phyloP scores from a whole-genome alignment of 2,113 vertebrate species.

The Phylloscopus whistleri region DNA sequence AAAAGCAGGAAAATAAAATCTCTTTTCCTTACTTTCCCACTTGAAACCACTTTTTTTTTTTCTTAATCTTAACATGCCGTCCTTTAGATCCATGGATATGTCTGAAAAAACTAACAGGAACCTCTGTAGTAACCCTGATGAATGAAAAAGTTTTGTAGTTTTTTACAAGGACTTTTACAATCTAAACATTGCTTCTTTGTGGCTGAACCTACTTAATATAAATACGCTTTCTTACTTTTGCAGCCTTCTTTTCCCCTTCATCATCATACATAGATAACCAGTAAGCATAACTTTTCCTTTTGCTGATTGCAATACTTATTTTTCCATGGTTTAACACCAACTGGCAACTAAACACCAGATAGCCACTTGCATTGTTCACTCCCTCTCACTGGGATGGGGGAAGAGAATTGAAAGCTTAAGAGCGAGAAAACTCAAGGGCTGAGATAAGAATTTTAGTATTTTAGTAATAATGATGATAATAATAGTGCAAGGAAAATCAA shows the following conservation, averaged over 20 bases:
- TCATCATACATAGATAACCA: background rate
- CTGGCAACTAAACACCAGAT: background rate
- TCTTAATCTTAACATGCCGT: background rate
- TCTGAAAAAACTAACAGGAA: background rate
- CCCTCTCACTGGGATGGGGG: background rate
- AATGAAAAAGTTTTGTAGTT: background rate
- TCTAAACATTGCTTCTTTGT: background rate
- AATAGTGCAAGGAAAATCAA: background rate
- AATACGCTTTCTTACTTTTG: background rate
- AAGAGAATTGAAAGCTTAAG: background rate
- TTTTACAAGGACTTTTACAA: background rate
- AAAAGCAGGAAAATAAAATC: background rate
- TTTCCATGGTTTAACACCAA: background rate
- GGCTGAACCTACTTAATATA: background rate
- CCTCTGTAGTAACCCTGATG: background rate
- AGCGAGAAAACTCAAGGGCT: background rate
- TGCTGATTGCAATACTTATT: background rate
- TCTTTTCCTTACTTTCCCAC: background rate
- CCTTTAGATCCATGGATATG: background rate
- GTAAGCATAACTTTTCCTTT: background rate
- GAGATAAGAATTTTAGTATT: background rate
- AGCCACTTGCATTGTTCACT: background rate
- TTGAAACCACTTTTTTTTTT: background rate
- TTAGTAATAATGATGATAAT: background rate
- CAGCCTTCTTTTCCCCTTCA: background rate